Base-by-base conservation (phyloP, 2,888 invertebrate genomes). In the Agrochola lota region DNA sequence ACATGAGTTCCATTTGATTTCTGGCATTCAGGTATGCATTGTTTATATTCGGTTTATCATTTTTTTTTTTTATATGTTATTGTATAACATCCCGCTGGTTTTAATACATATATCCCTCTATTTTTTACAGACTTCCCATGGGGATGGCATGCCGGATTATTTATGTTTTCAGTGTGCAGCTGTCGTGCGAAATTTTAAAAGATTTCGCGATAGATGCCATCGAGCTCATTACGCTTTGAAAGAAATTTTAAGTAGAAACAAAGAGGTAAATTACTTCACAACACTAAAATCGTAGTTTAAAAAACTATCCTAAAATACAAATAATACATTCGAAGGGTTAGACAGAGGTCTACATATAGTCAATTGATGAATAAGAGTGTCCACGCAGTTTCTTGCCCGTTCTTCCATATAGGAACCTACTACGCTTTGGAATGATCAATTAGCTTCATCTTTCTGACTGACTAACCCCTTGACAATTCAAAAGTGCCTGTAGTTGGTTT, bases 151-250 rank as follows among this genome's bases (percentile, higher is more conserved):
- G 83, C 95, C 96, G 7, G 91, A 94, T 74, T 94, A 94, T 86
- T 88, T 96, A 77, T 96, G 96, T 88, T 90, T 92, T 64, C 93
- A 94, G 85, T 96, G 96, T 86, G 81, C 87, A 70, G 92, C 93
- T 5, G 92, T 92, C 78, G 89, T 96, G 8, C 92, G 85, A 85
- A 91, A 91, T 6, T 95, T 90, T 70, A 91, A 90, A 70, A 92
- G 91, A 71, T 96, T 96, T 85, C 92, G 94, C 71, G 91, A 93
- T 26, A 95, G 93, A 92, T 96, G 96, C 86, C 95, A 96, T 64
- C 91, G 93, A 77, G 93, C 96, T 8, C 90, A 95, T 88, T 96
- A 91, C 85, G 87, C 93, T 57, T 88, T 96, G 68, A 90, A 92
- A 75, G 94, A 95, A 89, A 88, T 96, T 78, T 84, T 96, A 71